phyloP scores from a whole-genome alignment of 2,888 invertebrate species.

The Drosophila neotestacea region DNA sequence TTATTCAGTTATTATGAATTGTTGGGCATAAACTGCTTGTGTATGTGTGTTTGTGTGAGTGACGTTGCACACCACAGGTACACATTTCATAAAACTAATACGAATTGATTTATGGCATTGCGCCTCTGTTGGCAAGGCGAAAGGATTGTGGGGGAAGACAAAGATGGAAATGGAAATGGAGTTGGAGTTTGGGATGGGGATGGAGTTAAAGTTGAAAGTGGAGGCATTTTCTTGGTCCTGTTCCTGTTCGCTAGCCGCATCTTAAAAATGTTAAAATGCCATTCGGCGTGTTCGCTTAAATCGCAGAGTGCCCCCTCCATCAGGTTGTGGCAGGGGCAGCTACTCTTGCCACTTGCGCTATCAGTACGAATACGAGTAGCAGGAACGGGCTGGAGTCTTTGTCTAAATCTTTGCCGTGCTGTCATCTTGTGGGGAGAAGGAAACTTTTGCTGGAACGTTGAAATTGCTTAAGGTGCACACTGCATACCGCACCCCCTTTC shows the following conservation, averaged over 20 bases:
- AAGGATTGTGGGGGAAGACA: slow-evolving; percentile 66
- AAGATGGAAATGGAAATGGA: neutral
- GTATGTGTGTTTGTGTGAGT: slow-evolving; percentile 39
- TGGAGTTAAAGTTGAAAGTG: neutral
- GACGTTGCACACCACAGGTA: slow-evolving; percentile 81
- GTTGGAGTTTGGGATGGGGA: neutral
- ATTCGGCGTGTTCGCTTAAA: slow-evolving; percentile 56
- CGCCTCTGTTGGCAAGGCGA: slow-evolving; percentile 49
- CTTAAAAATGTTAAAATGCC: slow-evolving; percentile 73
- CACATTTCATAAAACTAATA: slow-evolving; percentile 85
- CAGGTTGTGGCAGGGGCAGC: slow-evolving; percentile 17
- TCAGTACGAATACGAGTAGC: slow-evolving; percentile 47
- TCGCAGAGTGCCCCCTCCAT: slow-evolving; percentile 40
- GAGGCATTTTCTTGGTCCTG: slow-evolving; percentile 15
- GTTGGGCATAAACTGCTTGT: slow-evolving; percentile 34
- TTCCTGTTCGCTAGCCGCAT: slow-evolving; percentile 33
- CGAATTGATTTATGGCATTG: slow-evolving; percentile 84
- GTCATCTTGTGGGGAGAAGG: slow-evolving; percentile 45
- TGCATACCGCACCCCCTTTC: slow-evolving; percentile 35
- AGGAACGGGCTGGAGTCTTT: slow-evolving; percentile 63
- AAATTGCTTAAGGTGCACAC: slow-evolving; percentile 76
- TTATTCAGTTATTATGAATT: slow-evolving; percentile 6
- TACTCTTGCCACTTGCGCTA: slow-evolving; percentile 58
- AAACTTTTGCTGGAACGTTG: slow-evolving; percentile 74
- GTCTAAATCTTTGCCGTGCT: slow-evolving; percentile 72